Evolutionary conservation across 23 tunicate genomes (phyloP), one percentile per base, ranked within the genome.

Genomic region (Diplosoma virens): DNA sequence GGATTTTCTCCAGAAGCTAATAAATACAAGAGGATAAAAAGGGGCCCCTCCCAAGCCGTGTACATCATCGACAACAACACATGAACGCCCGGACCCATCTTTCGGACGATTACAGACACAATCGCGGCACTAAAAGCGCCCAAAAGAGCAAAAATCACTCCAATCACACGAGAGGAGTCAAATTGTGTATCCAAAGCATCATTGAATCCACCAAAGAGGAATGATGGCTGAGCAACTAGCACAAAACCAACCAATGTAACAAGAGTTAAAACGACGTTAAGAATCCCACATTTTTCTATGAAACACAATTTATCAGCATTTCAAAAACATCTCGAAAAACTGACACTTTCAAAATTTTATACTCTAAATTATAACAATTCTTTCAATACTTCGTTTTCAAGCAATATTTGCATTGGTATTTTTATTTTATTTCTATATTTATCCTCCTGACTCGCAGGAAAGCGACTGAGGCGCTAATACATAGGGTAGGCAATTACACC

Each of bases 191-290:
- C 11, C 6, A 3, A 7, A 0, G 59, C 9, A 30, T 18, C 4
- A 7, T 34, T 27, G 3, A 11, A 9, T 11, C 27, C 45, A 0
- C 81, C 81, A 25, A 76, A 76, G 17, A 76, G 25, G 59, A 76
- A 76, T 7, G 81, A 35, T 1, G 81, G 81, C 66, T 58, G 70
- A 1, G 81, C 70, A 27, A 76, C 35, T 1, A 76, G 27, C 1
- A 76, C 70, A 5, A 76, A 55, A 22, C 81, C 81, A 33, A 41
- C 70, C 32, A 76, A 2, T 4, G 81, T 76, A 26, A 60, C 5
- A 0, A 76, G 7, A 35, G 81, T 32, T 11, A 76, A 33, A 27
- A 59, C 66, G n/a, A 11, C 70, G 32, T 59, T 60, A 33, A 76
- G 3, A 25, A 37, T 58, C 17, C 30, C 26, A 32, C 81, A 76